Evolutionary conservation across 53 echinoderm and acorn worm genomes (phyloP), one percentile per base, ranked within the genome.

Genomic region (Stichopus horrens): DNA sequence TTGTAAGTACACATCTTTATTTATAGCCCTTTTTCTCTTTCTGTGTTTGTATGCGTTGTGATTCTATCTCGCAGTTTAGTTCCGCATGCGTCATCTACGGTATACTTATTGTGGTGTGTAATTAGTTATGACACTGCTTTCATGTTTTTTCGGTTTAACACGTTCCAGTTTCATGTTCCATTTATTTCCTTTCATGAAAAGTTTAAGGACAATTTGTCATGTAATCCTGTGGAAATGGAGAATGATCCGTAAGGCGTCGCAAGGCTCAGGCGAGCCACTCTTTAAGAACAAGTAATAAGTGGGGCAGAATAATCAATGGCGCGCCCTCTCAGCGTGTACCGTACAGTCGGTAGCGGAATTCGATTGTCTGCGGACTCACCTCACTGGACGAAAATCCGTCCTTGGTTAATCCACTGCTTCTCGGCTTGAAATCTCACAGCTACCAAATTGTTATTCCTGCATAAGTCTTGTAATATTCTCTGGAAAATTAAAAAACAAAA

Each of bases 311-410:
- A 81, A 81, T 81, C 57, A 5, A 4, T 21, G 81, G 21, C 81
- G 81, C 81, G 81, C 81, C 81, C 81, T 81, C 81, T 22, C 81
- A 81, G 81, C 81, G 58, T 57, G 57, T 58, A 81, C n/a, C 19
- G 19, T 71, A 19, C 16, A 10, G 63, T 63, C 16, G 11, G 16
- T 63, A 13, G 63, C 63, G 63, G 11, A 63, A 63, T 63, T 63
- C 16, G 63, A 63, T 63, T 7, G 63, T 63, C 63, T 63, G 63
- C 16, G 16, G 63, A 63, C 16, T 63, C 63, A 63, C 11, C 63
- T 13, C 63, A 13, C 11, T 16, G 63, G 16, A 13, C 11, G 16
- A 63, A 10, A 63, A 63, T 63, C 63, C 63, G 63, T 63, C 63
- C 63, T 63, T 63, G 63, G 63, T 16, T 63, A 63, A 63, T 63